Evolutionary conservation across 2,797 vertebrate species (phyloP).

Genomic region (Lacerta agilis): DNA sequence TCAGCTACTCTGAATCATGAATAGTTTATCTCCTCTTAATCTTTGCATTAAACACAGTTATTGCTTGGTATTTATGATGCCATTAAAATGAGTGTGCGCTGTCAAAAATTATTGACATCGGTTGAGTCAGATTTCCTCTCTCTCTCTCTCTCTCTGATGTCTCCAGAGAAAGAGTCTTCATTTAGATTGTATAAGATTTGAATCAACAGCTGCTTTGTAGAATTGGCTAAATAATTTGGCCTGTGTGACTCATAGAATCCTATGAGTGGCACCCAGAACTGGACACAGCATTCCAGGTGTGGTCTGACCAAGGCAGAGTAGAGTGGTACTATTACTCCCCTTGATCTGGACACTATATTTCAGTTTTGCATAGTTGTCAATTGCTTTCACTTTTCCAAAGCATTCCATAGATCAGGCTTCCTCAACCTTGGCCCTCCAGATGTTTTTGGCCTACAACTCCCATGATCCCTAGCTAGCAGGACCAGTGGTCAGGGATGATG

Average conservation of each 20-base stretch:
- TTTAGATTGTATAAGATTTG: constrained; percentile 17
- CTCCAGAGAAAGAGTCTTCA: neutral
- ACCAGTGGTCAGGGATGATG: too few relatives aligned
- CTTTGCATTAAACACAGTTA: constrained; percentile 44
- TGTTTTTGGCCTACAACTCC: too few relatives aligned
- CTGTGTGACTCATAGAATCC: neutral
- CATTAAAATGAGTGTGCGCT: constrained; percentile 17
- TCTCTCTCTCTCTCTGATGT: neutral
- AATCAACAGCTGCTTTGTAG: neutral
- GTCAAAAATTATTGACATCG: constrained; percentile 1
- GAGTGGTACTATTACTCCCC: too few relatives aligned
- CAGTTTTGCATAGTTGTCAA: neutral
- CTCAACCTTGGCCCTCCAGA: too few relatives aligned
- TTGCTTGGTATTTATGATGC: constrained; percentile 20
- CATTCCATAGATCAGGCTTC: neutral
- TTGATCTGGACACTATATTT: neutral
- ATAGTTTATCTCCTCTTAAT: constrained; percentile 24
- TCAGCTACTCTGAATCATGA: constrained; percentile 50
- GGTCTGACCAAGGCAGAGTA: too few relatives aligned
- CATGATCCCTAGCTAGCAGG: too few relatives aligned
- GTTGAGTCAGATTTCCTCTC: constrained; percentile 9
- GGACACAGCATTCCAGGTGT: too few relatives aligned
- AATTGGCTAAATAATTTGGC: neutral
- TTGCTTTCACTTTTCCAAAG: neutral
- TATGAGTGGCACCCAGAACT: too few relatives aligned